Conservation (phyloP, 2,888 invertebrate genomes). For the Euzophera pinguis region DNA sequence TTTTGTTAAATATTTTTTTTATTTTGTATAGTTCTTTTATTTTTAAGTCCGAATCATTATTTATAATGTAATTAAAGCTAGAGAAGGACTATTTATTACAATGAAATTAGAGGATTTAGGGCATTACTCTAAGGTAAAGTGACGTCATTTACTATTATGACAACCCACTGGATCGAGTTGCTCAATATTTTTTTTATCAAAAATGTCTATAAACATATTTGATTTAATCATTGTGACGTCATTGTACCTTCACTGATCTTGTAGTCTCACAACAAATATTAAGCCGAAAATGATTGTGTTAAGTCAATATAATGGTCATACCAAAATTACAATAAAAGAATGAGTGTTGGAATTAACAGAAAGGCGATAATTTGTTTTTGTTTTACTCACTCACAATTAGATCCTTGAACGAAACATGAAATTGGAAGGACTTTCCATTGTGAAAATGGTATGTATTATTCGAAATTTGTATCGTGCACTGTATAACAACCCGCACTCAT, state of each 20-base stretch:
- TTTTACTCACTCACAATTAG: slow-evolving; percentile 53
- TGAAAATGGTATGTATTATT: slow-evolving; percentile 68
- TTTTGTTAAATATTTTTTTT: slow-evolving; percentile 45
- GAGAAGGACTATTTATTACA: slow-evolving; percentile 71
- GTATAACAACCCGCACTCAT: slow-evolving; percentile 67
- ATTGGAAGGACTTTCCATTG: slow-evolving; percentile 30
- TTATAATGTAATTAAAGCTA: slow-evolving; percentile 67
- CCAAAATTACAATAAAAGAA: slow-evolving; percentile 76
- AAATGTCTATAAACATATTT: neutral
- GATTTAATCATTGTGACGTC: slow-evolving; percentile 41
- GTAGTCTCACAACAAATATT: slow-evolving; percentile 80
- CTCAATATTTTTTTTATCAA: slow-evolving; percentile 3
- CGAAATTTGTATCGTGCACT: slow-evolving; percentile 67
- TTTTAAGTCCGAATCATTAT: slow-evolving; percentile 58
- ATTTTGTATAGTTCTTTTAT: slow-evolving; percentile 65
- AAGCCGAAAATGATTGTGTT: slow-evolving; percentile 54
- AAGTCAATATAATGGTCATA: slow-evolving; percentile 63
- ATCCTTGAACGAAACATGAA: slow-evolving; percentile 42
- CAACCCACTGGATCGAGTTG: neutral
- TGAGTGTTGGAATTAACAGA: slow-evolving; percentile 80
- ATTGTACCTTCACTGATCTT: slow-evolving; percentile 44
- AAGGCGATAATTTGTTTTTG: slow-evolving; percentile 70
- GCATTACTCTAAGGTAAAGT: slow-evolving; percentile 48
- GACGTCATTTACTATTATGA: slow-evolving; percentile 37
- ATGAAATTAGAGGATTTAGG: slow-evolving; percentile 50